Evolutionary conservation across 2,113 vertebrate species (phyloP), one percentile per base, ranked within the genome.

Genomic region (Ranitomeya variabilis): DNA sequence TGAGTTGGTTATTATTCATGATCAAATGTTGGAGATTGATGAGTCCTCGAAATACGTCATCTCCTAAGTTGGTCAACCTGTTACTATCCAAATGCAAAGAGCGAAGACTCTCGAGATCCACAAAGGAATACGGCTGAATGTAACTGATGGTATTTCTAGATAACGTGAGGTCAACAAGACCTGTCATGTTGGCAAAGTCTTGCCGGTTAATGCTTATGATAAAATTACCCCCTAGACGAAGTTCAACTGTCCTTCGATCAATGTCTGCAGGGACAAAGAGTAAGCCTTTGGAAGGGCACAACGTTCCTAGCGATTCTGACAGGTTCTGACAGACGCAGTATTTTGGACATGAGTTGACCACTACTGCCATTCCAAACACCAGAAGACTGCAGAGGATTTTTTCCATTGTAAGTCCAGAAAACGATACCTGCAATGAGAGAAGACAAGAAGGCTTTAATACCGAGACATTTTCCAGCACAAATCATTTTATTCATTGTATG

Each of bases 271-370:
- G 98, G 73, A 99, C 98, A 11, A 99, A 99, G 45, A 99, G 96
- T 83, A 99, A 95, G 84, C 98, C 98, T 93, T 99, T 99, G 81
- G 97, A 97, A 57, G 98, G 98, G 90, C 98, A 99, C 86, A 99
- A 92, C 7, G 98, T 99, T 31, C 98, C 98, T 89, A 99, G 93
- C n/a, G 98, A 99, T 92, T 99, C 98, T 54, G 98, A 99, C 80
- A 99, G 94, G 93, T 99, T 99, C 94, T 99, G 98, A 92, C 98
- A 99, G 91, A 98, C 96, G 80, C 98, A 99, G 67, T 99, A 99
- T 95, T 99, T 99, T 91, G 98, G 98, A 94, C 98, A 99, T 92
- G 97, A 97, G 0, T 95, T 96, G 90, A 96, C 97, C 91, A 94
- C 95, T 26, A 95, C 95, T 90, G 96, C 95, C 92, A 96, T 97